Evolutionary conservation across 2,888 invertebrate genomes (phyloP).

Genomic region (Bimastos eiseni): DNA sequence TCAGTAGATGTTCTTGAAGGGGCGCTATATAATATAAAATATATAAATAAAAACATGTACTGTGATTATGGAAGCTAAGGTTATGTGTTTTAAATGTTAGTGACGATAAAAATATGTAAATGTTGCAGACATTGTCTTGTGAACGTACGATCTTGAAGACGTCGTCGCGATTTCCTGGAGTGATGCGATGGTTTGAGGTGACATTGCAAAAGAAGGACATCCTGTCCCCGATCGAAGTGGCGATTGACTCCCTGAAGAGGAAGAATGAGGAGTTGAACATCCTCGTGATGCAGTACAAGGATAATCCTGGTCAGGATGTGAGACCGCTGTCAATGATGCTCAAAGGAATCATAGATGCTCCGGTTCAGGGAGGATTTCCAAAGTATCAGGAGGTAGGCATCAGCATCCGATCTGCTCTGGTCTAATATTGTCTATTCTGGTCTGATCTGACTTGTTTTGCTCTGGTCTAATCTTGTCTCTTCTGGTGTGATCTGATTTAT

Average conservation of each 20-base stretch:
- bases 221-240: slow-evolving; percentile 66
- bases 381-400: slow-evolving; percentile 57
- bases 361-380: slow-evolving; percentile 57
- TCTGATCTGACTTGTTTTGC: background rate
- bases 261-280: slow-evolving; percentile 65
- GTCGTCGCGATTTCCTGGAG: slow-evolving; percentile 54
- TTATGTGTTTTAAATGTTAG: background rate
- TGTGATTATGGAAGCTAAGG: too few relatives aligned
- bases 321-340: slow-evolving; percentile 57
- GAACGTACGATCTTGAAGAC: slow-evolving; percentile 54
- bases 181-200: slow-evolving; percentile 66
- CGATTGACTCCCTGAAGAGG: slow-evolving; percentile 51
- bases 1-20: too few relatives aligned
- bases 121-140: slow-evolving; percentile 55
- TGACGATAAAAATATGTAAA: background rate
- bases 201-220: slow-evolving; percentile 75
- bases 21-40: too few relatives aligned
- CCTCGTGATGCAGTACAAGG: slow-evolving; percentile 74
- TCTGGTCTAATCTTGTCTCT: background rate
- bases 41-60: too few relatives aligned
- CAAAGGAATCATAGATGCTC: slow-evolving; percentile 56
- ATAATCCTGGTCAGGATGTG: slow-evolving; percentile 63
- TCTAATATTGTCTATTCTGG: background rate
- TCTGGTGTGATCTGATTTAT: background rate
- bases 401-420: background rate